Evolutionary conservation across 2,888 invertebrate genomes (phyloP).

Genomic region (Eurytoma californica): DNA sequence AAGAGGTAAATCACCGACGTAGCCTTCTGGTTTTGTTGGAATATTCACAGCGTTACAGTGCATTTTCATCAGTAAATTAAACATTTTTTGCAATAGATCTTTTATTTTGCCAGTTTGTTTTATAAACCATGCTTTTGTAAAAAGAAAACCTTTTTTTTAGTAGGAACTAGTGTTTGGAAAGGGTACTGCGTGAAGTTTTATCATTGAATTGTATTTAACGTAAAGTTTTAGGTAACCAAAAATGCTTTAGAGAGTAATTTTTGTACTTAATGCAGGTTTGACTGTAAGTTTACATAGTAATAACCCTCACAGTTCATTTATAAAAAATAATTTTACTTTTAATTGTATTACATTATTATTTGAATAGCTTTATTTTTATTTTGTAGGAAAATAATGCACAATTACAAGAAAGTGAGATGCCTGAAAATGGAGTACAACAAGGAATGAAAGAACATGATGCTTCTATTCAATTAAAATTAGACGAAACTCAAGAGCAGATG

Average conservation of each 20-base stretch:
- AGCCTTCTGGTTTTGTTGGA: slow-evolving; percentile 24
- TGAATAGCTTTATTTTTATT: background rate
- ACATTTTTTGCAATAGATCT: too few species aligned
- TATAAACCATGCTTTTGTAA: too few species aligned
- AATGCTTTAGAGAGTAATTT: too few species aligned
- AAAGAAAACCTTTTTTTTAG: slow-evolving; percentile 25
- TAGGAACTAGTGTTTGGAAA: too few species aligned
- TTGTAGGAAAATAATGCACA: slow-evolving; percentile 26
- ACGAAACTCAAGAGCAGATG: slow-evolving; percentile 61
- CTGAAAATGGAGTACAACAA: slow-evolving; percentile 67
- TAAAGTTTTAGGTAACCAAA: too few species aligned
- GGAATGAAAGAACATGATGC: slow-evolving; percentile 42
- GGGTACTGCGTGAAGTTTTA: too few species aligned
- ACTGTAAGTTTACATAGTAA: background rate
- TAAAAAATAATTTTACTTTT: background rate
- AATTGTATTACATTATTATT: background rate
- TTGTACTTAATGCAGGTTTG: too few species aligned
- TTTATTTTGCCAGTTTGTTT: too few species aligned
- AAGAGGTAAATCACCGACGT: slow-evolving; percentile 63
- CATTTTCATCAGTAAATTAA: too few species aligned
- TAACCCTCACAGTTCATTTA: background rate
- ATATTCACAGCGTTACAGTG: background rate
- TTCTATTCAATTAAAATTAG: slow-evolving; percentile 63
- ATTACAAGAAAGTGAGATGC: slow-evolving; percentile 59
- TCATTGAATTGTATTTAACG: too few species aligned